Base-by-base conservation (phyloP, 1,140 invertebrate genomes). In the Trachymyrmex cornetzi region DNA sequence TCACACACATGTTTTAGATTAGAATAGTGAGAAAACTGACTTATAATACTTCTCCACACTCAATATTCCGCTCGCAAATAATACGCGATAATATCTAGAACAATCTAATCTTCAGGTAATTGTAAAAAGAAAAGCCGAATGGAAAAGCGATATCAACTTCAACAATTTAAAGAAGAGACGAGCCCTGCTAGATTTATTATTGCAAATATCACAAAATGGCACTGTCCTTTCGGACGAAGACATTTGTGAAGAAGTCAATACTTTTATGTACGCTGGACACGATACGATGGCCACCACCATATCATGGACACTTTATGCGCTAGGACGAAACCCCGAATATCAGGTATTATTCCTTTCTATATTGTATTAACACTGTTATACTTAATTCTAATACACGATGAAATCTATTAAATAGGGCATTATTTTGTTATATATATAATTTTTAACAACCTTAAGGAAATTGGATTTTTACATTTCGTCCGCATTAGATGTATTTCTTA, bases 231-330 rank as follows among this genome's bases (percentile, higher is more conserved):
- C 92, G 0, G 94, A 96, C 34, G 74, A 89, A 2, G 95, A 95
- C 66, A 97, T 98, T 55, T 89, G 95, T 19, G 96, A 97, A 79
- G 96, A 97, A 92, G 96, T 97, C 0, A 96, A 97, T 81, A 97
- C 97, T 1, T 97, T 97, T 85, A 96, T 97, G 96, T 97, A 97
- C 90, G 97, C 97, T 90, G 97, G 96, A 55, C 96, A 96, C 75
- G 96, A 96, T 63, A 96, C 96, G 0, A 95, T 96, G 0, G 95
- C 96, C 0, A 96, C 94, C n/a, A 95, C 93, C n/a, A 93, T 96
- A n/a, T 94, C 95, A 0, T 97, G 96, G 96, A 92, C 94, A 2
- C 89, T 96, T 2, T 96, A 96, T 72, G 89, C 95, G 0, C 89
- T 97, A 0, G 96, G 96, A 14, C 90, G 92, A 50, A 88, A 96